Evolutionary conservation across 2,113 vertebrate genomes (phyloP).

Genomic region (Labeo catla): DNA sequence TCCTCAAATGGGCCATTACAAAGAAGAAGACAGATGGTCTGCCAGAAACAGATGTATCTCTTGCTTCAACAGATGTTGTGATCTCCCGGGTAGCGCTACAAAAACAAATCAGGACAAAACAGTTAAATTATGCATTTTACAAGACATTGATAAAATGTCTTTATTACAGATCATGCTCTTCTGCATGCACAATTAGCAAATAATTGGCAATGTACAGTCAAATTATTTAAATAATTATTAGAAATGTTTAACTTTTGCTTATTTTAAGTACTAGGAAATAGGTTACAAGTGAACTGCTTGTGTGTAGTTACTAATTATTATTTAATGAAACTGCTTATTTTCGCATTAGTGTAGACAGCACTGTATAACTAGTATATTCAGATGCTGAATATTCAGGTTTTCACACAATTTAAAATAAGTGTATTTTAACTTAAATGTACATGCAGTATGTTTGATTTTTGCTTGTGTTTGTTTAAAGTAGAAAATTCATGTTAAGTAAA

Average conservation of each 20-base stretch:
- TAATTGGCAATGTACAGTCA: neutral
- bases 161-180: neutral
- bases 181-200: neutral
- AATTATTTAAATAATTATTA: neutral
- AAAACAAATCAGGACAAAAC: neutral
- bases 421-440: too few species aligned
- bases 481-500: neutral
- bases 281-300: neutral
- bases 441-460: too few species aligned
- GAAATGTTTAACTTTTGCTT: too few species aligned
- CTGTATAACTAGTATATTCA: neutral
- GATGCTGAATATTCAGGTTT: neutral
- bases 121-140: conserved; percentile 11
- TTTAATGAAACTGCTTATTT: neutral
- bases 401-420: too few species aligned
- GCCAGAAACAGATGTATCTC: neutral
- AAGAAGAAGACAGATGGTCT: conserved; percentile 25
- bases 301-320: neutral
- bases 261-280: neutral
- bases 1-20: conserved; percentile 8
- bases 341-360: neutral
- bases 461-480: neutral
- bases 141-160: neutral
- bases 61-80: conserved; percentile 27
- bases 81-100: neutral